A percentile compares a stretch with the other conserved stretches of the same genome.
Evolutionary conservation across 2,797 vertebrate genomes (phyloP).

Genomic region (Odontamblyopus rebecca): DNA sequence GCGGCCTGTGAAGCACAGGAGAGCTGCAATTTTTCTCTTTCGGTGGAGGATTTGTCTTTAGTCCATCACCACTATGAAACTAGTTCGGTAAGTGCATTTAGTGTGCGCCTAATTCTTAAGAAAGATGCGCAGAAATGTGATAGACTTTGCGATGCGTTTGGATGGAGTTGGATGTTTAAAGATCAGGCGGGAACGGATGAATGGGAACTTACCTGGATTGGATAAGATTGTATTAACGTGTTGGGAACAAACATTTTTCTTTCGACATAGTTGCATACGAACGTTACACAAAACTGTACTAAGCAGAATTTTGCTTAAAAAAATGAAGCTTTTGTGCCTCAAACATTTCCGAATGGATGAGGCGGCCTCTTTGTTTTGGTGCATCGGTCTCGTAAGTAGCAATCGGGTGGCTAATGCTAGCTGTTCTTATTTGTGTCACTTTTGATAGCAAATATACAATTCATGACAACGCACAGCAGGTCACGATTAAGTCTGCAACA

Average conservation of each 20-base stretch:
- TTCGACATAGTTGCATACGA: background rate
- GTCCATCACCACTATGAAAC: constrained; percentile 77
- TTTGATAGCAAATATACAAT: background rate
- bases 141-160: fast-evolving
- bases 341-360: background rate
- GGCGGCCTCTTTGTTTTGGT: constrained; percentile 24
- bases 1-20: constrained; percentile 59
- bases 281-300: background rate
- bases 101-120: fast-evolving
- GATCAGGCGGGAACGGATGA: constrained; percentile 74
- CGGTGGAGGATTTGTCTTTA: constrained; percentile 67
- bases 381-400: background rate
- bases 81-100: constrained; percentile 66
- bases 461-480: background rate
- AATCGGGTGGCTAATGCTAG: background rate
- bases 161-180: constrained; percentile 70
- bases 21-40: constrained; percentile 73
- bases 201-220: constrained; percentile 29
- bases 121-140: fast-evolving
- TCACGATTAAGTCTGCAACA: background rate
- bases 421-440: background rate
- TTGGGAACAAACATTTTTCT: background rate
- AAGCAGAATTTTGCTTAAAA: too few relatives aligned
- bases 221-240: background rate
- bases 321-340: too few relatives aligned